Evolutionary conservation across 2,888 invertebrate genomes (phyloP).

Genomic region (Netelia virgata): DNA sequence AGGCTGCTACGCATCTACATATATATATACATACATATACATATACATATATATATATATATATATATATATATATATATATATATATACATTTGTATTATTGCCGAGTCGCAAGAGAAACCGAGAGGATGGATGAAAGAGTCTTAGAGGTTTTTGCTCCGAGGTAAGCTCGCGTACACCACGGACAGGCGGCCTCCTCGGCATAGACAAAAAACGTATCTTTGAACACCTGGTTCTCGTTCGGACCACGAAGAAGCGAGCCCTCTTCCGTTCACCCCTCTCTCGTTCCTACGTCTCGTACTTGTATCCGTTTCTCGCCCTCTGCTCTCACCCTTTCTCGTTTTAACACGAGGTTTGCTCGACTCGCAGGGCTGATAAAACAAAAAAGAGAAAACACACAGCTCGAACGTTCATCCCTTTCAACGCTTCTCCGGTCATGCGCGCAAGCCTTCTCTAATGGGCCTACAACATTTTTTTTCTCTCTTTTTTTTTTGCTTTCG

Average conservation of each 20-base stretch:
- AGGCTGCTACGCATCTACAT: background rate
- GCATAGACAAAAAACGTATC: constrained; percentile 20
- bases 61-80: background rate
- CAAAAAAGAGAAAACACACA: constrained; percentile 10
- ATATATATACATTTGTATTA: constrained; percentile 41
- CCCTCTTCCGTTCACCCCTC: too few relatives aligned
- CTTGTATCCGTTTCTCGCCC: constrained; percentile 47
- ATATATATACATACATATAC: background rate
- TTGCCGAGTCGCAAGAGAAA: constrained; percentile 36
- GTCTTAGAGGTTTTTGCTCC: constrained; percentile 25
- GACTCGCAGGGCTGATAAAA: constrained; percentile 7
- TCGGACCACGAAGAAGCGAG: constrained; percentile 35
- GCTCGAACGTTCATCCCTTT: constrained; percentile 18
- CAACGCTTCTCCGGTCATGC: constrained; percentile 16
- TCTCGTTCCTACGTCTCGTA: background rate
- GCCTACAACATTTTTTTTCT: background rate
- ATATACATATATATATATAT: background rate
- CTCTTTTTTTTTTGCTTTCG: constrained; percentile 17
- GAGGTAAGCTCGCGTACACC: background rate
- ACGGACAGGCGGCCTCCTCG: too few relatives aligned
- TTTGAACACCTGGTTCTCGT: constrained; percentile 55
- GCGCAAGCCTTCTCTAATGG: constrained; percentile 9
- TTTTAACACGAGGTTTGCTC: constrained; percentile 18
- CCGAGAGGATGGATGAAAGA: constrained; percentile 44
- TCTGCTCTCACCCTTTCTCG: constrained; percentile 28